A percentile compares a stretch with the other conserved stretches of the same genome.
These are phyloP conservation scores for Melieria crassipennis DNA, from an alignment of 2,888 invertebrate genomes.

Conservation along the genomic window DNA sequence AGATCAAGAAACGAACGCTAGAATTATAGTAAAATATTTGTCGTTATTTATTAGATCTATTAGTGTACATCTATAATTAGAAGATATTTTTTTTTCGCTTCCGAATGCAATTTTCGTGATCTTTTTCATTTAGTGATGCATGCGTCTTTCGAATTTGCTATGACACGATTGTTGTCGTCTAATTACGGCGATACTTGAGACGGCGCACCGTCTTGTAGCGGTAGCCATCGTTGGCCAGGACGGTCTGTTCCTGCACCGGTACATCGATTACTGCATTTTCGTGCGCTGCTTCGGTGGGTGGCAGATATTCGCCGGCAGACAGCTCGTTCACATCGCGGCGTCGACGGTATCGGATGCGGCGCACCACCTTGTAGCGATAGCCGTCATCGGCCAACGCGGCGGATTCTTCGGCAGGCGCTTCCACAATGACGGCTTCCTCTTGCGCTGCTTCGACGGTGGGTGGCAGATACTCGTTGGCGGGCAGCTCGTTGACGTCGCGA, in stretches of 20 bases:
- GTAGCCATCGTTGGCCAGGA: constrained; percentile 51
- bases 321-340: constrained; percentile 53
- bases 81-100: neutral
- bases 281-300: constrained; percentile 15
- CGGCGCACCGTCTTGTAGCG: constrained; percentile 54
- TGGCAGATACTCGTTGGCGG: constrained; percentile 52
- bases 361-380: constrained; percentile 55
- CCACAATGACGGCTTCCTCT: neutral
- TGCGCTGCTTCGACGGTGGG: constrained; percentile 42
- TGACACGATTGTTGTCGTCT: too few relatives aligned
- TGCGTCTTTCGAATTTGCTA: constrained; percentile 22
- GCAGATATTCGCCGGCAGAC: constrained; percentile 42
- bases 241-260: constrained; percentile 34
- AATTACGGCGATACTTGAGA: constrained; percentile 47
- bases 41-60: too few relatives aligned
- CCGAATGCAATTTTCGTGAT: constrained; percentile 5
- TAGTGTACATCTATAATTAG: too few relatives aligned
- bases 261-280: constrained; percentile 35
- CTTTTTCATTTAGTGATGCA: constrained; percentile 6
- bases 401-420: constrained; percentile 30
- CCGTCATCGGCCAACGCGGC: constrained; percentile 50
- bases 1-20: too few relatives aligned
- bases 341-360: constrained; percentile 49
- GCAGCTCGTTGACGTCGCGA: constrained; percentile 50
- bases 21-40: too few relatives aligned